These are phyloP conservation scores for Cyphomyrus discorhynchus DNA, from an alignment of 2,113 vertebrate genomes.

Conservation along the genomic window DNA sequence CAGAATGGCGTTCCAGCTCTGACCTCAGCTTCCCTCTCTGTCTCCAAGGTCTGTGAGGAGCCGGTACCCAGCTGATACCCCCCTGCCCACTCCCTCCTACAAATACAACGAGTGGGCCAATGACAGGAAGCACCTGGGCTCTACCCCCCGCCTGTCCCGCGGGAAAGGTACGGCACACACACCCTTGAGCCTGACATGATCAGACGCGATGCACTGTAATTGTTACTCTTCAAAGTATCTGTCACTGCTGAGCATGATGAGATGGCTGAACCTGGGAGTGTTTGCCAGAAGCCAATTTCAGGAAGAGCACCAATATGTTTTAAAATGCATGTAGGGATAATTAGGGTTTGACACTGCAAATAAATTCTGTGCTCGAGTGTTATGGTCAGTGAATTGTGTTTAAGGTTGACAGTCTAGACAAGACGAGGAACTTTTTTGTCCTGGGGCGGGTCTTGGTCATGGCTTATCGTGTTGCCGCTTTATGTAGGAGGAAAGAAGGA, in stretches of 20 bases:
- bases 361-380: neutral
- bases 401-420: neutral
- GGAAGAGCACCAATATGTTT: neutral
- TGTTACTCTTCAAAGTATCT: neutral
- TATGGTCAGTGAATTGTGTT: neutral
- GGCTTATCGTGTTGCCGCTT: neutral
- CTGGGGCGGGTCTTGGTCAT: neutral
- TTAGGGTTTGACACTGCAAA: neutral
- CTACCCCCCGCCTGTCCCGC: constrained; percentile 84
- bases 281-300: neutral
- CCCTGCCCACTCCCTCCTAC: constrained; percentile 86
- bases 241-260: neutral
- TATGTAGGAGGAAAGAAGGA: constrained; percentile 63
- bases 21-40: neutral
- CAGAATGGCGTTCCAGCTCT: neutral
- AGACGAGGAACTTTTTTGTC: neutral
- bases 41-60: constrained; percentile 73
- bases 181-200: neutral
- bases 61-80: constrained; percentile 77
- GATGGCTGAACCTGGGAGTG: neutral
- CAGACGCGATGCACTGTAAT: neutral
- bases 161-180: constrained; percentile 73
- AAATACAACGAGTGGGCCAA: constrained; percentile 98
- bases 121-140: constrained; percentile 79
- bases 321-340: neutral